phyloP scores from a whole-genome alignment of 2,113 vertebrate genomes.

The Butastur rufipennis region DNA sequence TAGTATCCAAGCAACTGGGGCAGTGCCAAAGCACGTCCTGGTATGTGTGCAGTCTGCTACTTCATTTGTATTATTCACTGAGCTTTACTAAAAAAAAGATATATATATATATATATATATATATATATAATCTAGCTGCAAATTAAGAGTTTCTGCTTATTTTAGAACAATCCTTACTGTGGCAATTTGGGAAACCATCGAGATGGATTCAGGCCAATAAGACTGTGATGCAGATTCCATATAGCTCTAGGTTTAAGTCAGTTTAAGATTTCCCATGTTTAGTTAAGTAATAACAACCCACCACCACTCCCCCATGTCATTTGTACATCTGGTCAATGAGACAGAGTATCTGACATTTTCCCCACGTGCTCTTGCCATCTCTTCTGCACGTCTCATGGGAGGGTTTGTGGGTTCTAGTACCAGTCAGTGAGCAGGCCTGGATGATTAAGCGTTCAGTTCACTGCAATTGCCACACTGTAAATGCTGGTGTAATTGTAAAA shows the following conservation, averaged over 20 bases:
- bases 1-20: neutral
- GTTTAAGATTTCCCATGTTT: neutral
- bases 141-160: neutral
- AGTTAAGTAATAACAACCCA: neutral
- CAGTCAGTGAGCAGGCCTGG: neutral
- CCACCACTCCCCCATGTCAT: neutral
- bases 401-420: neutral
- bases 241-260: neutral
- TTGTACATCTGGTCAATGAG: neutral
- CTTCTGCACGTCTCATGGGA: neutral
- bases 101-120: too few relatives aligned
- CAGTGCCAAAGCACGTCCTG: neutral
- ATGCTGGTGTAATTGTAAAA: neutral
- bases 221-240: neutral
- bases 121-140: neutral
- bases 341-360: neutral
- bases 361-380: neutral
- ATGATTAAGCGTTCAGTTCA: neutral
- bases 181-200: neutral
- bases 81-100: neutral
- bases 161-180: neutral
- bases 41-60: neutral
- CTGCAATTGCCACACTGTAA: neutral
- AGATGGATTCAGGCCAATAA: neutral
- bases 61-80: neutral